Evolutionary conservation across 1,140 invertebrate genomes (phyloP).

Genomic region (Glossosoma conforme): DNA sequence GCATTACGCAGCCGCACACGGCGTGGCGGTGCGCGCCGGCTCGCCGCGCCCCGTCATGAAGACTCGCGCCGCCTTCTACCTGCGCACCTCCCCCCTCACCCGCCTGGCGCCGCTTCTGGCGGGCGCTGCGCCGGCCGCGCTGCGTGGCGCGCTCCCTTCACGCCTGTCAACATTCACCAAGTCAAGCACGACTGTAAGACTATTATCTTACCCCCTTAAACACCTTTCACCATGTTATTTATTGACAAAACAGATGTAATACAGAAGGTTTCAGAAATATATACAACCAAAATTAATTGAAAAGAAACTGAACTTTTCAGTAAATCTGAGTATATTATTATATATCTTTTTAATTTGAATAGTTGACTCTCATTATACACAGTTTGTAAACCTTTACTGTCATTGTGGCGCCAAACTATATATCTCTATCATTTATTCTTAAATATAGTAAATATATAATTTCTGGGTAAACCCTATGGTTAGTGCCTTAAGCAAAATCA

Average conservation of each 20-base stretch:
- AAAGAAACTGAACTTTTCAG: too few relatives aligned
- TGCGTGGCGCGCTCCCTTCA: constrained; percentile 82
- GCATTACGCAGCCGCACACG: constrained; percentile 89
- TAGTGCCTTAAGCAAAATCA: too few relatives aligned
- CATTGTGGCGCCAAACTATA: too few relatives aligned
- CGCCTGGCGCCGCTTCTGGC: constrained; percentile 81
- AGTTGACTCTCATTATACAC: too few relatives aligned
- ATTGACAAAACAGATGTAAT: not conserved
- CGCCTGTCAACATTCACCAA: constrained; percentile 75
- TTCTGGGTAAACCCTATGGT: too few relatives aligned
- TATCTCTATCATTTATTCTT: too few relatives aligned
- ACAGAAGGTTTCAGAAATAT: too few relatives aligned
- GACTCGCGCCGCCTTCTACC: constrained; percentile 91
- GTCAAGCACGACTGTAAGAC: constrained; percentile 80
- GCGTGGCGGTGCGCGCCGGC: constrained; percentile 61
- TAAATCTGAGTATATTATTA: too few relatives aligned
- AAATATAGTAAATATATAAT: too few relatives aligned
- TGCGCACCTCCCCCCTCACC: constrained; percentile 84
- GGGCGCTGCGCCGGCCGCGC: constrained; percentile 75
- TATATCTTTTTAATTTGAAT: too few relatives aligned
- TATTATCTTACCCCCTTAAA: not conserved
- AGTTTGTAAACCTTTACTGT: too few relatives aligned
- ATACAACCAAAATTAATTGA: too few relatives aligned
- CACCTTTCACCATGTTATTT: not conserved
- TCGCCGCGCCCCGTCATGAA: constrained; percentile 92